A percentile compares a stretch with the other conserved stretches of the same genome.
Conservation (phyloP, 2,113 vertebrate genomes). For the Anguilla japonica region DNA sequence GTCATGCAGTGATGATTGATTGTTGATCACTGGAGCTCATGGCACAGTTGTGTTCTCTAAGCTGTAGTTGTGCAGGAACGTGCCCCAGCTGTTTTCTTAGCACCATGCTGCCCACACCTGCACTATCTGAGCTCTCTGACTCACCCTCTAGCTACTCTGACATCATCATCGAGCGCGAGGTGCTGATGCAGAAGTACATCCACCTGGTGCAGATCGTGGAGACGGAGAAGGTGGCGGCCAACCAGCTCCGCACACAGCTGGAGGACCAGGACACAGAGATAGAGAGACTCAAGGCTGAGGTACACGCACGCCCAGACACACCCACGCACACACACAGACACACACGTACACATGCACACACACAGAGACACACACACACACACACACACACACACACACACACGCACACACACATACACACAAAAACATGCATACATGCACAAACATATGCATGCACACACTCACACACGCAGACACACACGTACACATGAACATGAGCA, state of each 20-base stretch:
- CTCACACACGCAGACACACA: no score
- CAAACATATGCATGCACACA: no score
- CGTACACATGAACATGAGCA: no score
- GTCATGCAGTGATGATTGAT: no score
- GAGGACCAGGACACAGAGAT: conserved; percentile 86
- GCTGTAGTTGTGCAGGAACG: no score
- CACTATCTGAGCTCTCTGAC: background rate
- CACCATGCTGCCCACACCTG: background rate
- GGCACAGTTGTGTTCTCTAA: no score
- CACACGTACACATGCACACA: background rate
- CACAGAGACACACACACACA: background rate
- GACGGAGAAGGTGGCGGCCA: conserved; percentile 91
- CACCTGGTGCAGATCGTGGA: conserved; percentile 96
- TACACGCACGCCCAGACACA: conserved; percentile 32
- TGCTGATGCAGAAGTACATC: conserved; percentile 96
- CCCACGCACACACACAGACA: background rate
- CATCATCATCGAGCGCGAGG: conserved; percentile 89
- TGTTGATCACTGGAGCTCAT: no score
- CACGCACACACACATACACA: background rate
- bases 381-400: background rate
- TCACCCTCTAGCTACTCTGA: conserved; percentile 81
- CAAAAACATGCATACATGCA: no score
- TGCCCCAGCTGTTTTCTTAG: no score
- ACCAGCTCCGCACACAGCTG: conserved; percentile 83
- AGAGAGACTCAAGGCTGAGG: conserved; percentile 82